phyloP scores from a whole-genome alignment of 37 sponge, comb jelly and placozoan species.

The Diacarnus erythraeanus region DNA sequence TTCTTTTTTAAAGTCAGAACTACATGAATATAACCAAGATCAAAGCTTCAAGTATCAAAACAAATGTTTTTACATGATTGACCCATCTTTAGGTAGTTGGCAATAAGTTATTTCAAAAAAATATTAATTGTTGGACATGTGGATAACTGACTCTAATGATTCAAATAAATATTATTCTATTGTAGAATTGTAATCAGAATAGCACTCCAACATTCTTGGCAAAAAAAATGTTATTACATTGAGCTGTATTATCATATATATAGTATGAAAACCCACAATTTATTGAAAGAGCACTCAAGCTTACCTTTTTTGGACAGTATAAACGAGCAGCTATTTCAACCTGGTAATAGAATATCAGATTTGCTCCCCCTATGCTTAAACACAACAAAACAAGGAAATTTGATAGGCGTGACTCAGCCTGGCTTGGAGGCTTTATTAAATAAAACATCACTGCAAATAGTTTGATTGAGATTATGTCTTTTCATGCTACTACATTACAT shows the following conservation, averaged over 20 bases:
- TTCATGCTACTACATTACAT: not conserved
- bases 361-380: slow-evolving; percentile 19
- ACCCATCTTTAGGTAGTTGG: no score
- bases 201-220: slow-evolving; percentile 30
- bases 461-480: no score
- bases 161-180: no score
- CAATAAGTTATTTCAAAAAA: no score
- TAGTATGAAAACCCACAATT: not conserved
- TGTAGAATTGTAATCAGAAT: not conserved
- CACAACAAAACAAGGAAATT: slow-evolving; percentile 9
- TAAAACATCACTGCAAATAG: slow-evolving; percentile 31
- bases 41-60: no score
- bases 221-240: not conserved
- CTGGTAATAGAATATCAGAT: slow-evolving; percentile 22
- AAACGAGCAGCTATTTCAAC: slow-evolving; percentile 32
- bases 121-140: no score
- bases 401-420: not conserved
- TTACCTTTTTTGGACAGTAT: slow-evolving; percentile 26
- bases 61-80: no score
- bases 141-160: no score
- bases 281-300: not conserved
- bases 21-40: no score
- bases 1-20: no score
- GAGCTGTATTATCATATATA: not conserved
- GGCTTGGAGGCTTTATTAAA: slow-evolving; percentile 6